Base-by-base conservation (phyloP, 2,113 vertebrate species). In the Oncorhynchus clarkii region DNA sequence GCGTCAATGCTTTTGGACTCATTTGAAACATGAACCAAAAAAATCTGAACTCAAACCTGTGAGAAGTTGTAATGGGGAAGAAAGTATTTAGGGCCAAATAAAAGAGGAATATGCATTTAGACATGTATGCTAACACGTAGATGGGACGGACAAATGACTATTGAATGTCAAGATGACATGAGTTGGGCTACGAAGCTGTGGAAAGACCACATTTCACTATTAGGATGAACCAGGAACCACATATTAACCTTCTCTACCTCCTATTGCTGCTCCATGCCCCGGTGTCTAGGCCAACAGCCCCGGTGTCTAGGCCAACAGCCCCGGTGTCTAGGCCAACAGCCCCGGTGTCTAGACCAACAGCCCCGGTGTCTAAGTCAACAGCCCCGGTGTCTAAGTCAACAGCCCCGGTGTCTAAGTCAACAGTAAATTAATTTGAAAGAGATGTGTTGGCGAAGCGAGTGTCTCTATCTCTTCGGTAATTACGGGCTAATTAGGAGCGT, bases 401-500 rank as follows among this genome's bases (percentile, higher is more conserved):
- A 29, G 29, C 29, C 29, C 29, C 4, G 4, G 4, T 31, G 29
- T 31, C 3, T 5, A 31, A 29, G 26, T 80, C 76, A 69, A 72
- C 75, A n/a, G 8, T 39, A 89, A 90, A 92, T 91, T 81, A 85
- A 88, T 88, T 94, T 93, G 94, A 95, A 94, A 94, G 95, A 94
- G 93, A 94, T 93, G 89, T n/a, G 79, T 49, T 26, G 20, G 20
- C 8, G 8, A n/a, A 7, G 78, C 90, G 91, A 92, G 93, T 94
- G 60, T 77, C 77, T 24, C 93, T 1, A 45, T 95, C 94, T 95
- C 93, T 91, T 93, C 92, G 86, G 93, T 95, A 97, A 98, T 98
- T 97, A 98, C 86, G 91, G 88, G 93, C 94, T 97, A 97, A 98
- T 98, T 97, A 97, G 95, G 90, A 92, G 87, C 89, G 92, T 85